These are phyloP conservation scores for Ellobium chinense DNA, from an alignment of 2,888 invertebrate species.

Conservation along the genomic window DNA sequence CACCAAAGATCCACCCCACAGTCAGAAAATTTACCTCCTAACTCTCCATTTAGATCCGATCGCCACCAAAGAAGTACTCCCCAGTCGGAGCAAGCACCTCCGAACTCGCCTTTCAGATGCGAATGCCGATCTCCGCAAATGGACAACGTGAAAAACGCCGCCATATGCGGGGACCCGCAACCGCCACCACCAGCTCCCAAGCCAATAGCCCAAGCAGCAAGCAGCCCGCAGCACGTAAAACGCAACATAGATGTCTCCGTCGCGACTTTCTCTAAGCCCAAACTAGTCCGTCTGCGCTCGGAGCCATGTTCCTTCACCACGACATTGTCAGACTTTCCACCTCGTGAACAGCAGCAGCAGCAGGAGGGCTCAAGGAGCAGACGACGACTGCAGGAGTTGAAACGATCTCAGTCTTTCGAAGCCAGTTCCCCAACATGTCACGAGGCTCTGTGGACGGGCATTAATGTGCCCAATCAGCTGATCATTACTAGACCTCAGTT, in stretches of 20 bases:
- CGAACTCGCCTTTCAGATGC: not conserved
- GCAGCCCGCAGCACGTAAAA: not conserved
- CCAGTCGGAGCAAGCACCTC: constrained; percentile 5
- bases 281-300: constrained; percentile 39
- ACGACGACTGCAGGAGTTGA: constrained; percentile 35
- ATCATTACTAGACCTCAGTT: constrained; percentile 45
- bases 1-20: constrained; percentile 30
- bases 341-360: not conserved
- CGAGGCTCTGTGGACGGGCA: constrained; percentile 41
- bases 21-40: constrained; percentile 29
- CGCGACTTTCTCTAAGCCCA: constrained; percentile 32
- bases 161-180: constrained; percentile 27
- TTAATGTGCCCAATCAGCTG: constrained; percentile 40
- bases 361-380: constrained; percentile 10
- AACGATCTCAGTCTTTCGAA: constrained; percentile 44
- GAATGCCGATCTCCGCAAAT: constrained; percentile 15
- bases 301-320: constrained; percentile 32
- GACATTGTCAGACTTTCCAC: not conserved
- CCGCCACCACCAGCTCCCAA: not conserved
- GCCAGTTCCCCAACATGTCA: constrained; percentile 35
- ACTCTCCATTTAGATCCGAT: constrained; percentile 31
- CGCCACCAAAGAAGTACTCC: not conserved
- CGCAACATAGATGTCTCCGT: constrained; percentile 29
- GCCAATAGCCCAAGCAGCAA: not conserved
- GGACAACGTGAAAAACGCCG: constrained; percentile 35